phyloP scores from a whole-genome alignment of 2,113 vertebrate species.

The Ranitomeya imitator region DNA sequence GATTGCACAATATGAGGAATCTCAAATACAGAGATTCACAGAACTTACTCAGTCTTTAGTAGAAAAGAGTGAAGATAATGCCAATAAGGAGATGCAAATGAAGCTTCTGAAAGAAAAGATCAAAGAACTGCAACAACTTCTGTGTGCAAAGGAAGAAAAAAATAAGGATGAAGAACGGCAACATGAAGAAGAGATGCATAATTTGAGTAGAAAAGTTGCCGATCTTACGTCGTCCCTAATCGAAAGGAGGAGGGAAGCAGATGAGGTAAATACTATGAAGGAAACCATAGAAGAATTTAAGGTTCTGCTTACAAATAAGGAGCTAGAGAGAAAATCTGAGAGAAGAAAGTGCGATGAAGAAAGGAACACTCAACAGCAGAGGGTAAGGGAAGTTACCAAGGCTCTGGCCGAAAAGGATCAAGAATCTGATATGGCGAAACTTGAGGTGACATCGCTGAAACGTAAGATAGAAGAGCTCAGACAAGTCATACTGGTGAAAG shows the following conservation, averaged over 20 bases:
- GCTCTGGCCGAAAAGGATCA: background rate
- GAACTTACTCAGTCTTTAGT: background rate
- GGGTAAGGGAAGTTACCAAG: background rate
- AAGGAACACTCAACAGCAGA: slow-evolving; percentile 3
- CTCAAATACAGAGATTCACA: background rate
- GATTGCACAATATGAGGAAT: background rate
- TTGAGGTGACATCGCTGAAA: background rate
- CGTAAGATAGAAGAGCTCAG: slow-evolving; percentile 56
- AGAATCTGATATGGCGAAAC: background rate
- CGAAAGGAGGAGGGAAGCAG: background rate
- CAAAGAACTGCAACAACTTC: background rate
- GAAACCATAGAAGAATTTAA: slow-evolving; percentile 22
- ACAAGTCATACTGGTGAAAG: slow-evolving; percentile 47
- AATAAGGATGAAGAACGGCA: background rate
- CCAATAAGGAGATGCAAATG: background rate
- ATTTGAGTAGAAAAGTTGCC: background rate
- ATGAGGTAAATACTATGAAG: background rate
- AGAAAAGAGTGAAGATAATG: background rate
- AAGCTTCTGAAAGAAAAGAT: slow-evolving; percentile 28
- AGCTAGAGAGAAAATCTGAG: background rate
- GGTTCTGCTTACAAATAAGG: background rate
- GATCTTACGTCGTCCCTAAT: slow-evolving; percentile 17
- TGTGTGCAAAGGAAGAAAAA: slow-evolving; percentile 25
- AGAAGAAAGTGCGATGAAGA: background rate
- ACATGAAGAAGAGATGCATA: background rate